Base-by-base conservation (phyloP, 2,888 invertebrate species). In the Desoria tigrina region DNA sequence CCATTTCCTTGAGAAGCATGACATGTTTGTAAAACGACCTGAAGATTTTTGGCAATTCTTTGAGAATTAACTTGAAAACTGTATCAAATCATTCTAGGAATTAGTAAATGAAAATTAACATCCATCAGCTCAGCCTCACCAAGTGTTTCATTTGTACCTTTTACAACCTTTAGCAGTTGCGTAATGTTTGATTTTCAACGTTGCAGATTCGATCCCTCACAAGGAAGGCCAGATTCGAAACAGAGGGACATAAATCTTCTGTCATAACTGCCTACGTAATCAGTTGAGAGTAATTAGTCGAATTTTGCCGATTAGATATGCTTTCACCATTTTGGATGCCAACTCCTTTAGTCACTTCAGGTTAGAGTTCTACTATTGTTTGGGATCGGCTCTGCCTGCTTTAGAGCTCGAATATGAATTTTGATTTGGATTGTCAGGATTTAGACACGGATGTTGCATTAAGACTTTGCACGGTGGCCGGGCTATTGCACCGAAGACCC, bases 401-500 rank as follows among this genome's bases (percentile, higher is more conserved):
- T 11, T 16, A 16, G 6, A 18, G 7, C 45, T 9, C n/a, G 21
- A 21, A 45, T 18, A 45, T 6, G n/a, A 45, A 45, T 45, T 45
- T 45, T 21, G 45, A 18, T 45, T 18, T 21, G 45, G 45, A 45
- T 18, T 45, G 45, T 45, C 45, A 45, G 16, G 21, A 45, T 45
- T 45, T 45, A 45, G 45, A 45, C 45, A 45, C 45, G 45, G 45
- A 45, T 45, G 45, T 45, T 50, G 27, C 21, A 50, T 28, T 59
- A 32, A 32, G 4, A 32, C 32, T 32, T 32, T 37, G 49, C 59
- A 59, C 59, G 59, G 50, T 59, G 59, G 59, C 50, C 59, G 21
- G 21, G 18, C 45, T 45, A 21, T 45, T 16, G 45, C 21, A n/a
- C 32, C 18, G 21, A 28, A 49, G 50, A 39, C 45, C 59, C 50